Percentiles rank a stretch among this genome's conserved stretches.
Evolutionary conservation across 2,113 vertebrate genomes (phyloP).

Genomic region (Murina feae): DNA sequence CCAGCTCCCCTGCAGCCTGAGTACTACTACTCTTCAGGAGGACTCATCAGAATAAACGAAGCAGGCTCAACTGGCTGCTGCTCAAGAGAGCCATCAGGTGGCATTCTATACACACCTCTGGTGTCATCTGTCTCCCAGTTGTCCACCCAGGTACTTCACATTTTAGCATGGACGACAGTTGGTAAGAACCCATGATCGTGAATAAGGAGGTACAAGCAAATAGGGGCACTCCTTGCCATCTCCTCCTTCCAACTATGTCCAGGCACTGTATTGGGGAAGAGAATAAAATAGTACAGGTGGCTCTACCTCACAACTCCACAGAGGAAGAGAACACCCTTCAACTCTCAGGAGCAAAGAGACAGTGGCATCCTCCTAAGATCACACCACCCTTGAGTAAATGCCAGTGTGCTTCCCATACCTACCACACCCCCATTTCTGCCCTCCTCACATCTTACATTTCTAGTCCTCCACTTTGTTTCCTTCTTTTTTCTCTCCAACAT

Average conservation of each 20-base stretch:
- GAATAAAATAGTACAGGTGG: not conserved
- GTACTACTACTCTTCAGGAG: not conserved
- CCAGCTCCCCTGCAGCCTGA: not conserved
- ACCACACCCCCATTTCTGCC: not conserved
- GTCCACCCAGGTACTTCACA: not conserved
- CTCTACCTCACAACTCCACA: not conserved
- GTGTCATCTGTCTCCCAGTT: too few species aligned
- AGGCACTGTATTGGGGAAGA: not conserved
- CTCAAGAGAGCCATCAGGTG: not conserved
- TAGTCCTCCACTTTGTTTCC: not conserved
- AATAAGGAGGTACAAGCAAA: not conserved
- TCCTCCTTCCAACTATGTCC: not conserved
- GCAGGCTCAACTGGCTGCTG: not conserved
- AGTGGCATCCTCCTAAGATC: not conserved
- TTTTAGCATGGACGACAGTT: not conserved
- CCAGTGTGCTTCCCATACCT: too few species aligned
- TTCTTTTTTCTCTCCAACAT: not conserved
- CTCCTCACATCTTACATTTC: not conserved
- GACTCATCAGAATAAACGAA: not conserved
- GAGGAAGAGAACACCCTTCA: not conserved
- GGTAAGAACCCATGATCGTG: not conserved
- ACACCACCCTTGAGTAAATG: not conserved
- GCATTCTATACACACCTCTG: not conserved
- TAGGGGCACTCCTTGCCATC: not conserved
- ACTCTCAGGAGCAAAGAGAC: not conserved